Evolutionary conservation across 2,888 invertebrate genomes (phyloP).

Genomic region (Rhopalosiphum nymphaeae): DNA sequence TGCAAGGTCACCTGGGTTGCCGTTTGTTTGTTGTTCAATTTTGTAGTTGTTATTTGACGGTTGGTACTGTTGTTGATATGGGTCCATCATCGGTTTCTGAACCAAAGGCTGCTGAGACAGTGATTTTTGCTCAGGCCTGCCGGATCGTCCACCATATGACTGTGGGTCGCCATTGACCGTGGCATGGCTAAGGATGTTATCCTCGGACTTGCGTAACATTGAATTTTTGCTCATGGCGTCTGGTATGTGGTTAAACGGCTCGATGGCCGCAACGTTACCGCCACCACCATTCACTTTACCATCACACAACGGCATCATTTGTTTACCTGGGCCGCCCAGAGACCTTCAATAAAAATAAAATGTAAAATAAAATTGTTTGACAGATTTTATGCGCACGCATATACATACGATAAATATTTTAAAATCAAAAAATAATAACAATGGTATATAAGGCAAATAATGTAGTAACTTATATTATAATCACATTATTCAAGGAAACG

Average conservation of each 20-base stretch:
- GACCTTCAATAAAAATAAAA: constrained; percentile 18
- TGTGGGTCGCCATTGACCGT: constrained; percentile 15
- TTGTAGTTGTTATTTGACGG: constrained; percentile 69
- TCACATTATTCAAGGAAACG: not conserved
- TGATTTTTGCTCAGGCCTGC: constrained; percentile 37
- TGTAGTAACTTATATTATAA: not conserved
- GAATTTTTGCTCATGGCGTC: constrained; percentile 66
- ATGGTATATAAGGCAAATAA: not conserved
- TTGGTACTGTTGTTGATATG: constrained; percentile 71
- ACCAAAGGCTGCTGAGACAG: constrained; percentile 68
- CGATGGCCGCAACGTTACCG: constrained; percentile 83
- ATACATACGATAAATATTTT: not conserved
- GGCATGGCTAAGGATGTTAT: constrained; percentile 59
- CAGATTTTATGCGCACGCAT: not conserved
- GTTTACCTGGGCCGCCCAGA: constrained; percentile 45
- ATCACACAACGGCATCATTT: constrained; percentile 61
- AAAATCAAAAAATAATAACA: not conserved
- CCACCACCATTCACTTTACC: constrained; percentile 66
- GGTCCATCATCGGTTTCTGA: constrained; percentile 49
- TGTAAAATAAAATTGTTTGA: not conserved
- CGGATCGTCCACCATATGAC: constrained; percentile 44
- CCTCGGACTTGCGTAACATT: constrained; percentile 55
- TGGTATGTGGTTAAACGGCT: constrained; percentile 89
- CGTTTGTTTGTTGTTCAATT: constrained; percentile 49
- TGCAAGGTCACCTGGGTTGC: constrained; percentile 70